Base-by-base conservation (phyloP, 2,888 invertebrate species). In the Drosophila putrida region DNA sequence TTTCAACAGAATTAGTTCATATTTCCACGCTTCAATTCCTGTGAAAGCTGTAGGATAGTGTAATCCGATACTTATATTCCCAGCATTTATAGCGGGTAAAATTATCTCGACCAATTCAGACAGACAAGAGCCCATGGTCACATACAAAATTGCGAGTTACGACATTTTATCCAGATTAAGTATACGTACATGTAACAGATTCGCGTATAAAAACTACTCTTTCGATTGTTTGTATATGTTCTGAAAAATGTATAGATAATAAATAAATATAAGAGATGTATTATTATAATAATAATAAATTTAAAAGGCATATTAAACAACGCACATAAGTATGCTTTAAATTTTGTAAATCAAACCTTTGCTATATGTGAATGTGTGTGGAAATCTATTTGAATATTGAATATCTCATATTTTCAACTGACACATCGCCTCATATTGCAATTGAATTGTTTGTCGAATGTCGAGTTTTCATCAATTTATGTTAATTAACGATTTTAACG, bases 241-340 rank as follows among this genome's bases (percentile, higher is more conserved):
- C 0, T n/a, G 8, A 13, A 38, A 38, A 38, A 38, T 2, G 13
- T 3, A 13, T 38, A 13, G 13, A 6, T 13, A 13, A 4, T 41
- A 41, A 4, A 15, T 9, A 10, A 20, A 41, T 9, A 20, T 20
- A 0, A n/a, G n/a, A n/a, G n/a, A n/a, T n/a, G n/a, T n/a, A n/a
- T n/a, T n/a, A n/a, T n/a, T n/a, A n/a, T n/a, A n/a, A n/a, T n/a
- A n/a, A n/a, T n/a, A n/a, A n/a, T n/a, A n/a, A n/a, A n/a, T n/a
- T n/a, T n/a, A n/a, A n/a, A n/a, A n/a, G n/a, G 5, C 8, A 33
- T 15, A 36, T 46, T 4, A 13, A 31, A 2, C 15, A 11, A 9
- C 78, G 53, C 75, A 27, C 41, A 69, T 35, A 75, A 75, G 75
- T 75, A 75, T 68, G 75, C 75, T 75, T 78, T 41, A 46, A 31